Evolutionary conservation across 2,113 vertebrate genomes (phyloP).

Genomic region (Sinocyclocheilus rhinocerous): DNA sequence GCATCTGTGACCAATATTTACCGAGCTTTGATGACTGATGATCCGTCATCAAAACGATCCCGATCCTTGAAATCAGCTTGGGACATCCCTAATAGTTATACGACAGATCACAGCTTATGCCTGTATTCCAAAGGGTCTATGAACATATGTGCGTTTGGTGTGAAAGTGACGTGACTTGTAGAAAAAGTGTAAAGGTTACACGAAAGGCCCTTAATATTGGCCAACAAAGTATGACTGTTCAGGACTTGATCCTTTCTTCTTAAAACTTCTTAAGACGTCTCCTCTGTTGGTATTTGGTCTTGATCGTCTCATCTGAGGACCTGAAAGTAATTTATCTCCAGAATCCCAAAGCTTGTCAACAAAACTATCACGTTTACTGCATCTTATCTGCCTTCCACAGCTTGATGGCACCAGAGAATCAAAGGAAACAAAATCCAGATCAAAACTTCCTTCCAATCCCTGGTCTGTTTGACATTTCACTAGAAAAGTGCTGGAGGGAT

Average conservation of each 20-base stretch:
- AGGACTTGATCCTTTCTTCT: neutral
- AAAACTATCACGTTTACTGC: neutral
- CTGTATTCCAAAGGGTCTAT: neutral
- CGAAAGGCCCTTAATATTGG: neutral
- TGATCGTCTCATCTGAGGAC: conserved; percentile 9
- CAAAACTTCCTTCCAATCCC: conserved; percentile 1
- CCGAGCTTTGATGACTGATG: too few species aligned
- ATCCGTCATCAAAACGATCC: too few species aligned
- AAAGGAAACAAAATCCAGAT: conserved; percentile 21
- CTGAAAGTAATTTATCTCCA: neutral
- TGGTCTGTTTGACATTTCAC: conserved; percentile 33
- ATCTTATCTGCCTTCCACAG: conserved; percentile 24
- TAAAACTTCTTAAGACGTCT: neutral
- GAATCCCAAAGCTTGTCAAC: conserved; percentile 1
- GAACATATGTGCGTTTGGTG: too few species aligned
- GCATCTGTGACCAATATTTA: too few species aligned
- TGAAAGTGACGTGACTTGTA: too few species aligned
- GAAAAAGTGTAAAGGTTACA: too few species aligned
- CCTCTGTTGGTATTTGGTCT: neutral
- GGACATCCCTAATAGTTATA: neutral
- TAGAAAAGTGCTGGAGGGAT: conserved; percentile 50
- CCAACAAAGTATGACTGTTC: neutral
- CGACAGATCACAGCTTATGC: neutral
- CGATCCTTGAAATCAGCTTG: too few species aligned
- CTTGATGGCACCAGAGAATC: conserved; percentile 24